Base-by-base conservation (phyloP, 1,140 invertebrate genomes). In the Nephotettix cincticeps region DNA sequence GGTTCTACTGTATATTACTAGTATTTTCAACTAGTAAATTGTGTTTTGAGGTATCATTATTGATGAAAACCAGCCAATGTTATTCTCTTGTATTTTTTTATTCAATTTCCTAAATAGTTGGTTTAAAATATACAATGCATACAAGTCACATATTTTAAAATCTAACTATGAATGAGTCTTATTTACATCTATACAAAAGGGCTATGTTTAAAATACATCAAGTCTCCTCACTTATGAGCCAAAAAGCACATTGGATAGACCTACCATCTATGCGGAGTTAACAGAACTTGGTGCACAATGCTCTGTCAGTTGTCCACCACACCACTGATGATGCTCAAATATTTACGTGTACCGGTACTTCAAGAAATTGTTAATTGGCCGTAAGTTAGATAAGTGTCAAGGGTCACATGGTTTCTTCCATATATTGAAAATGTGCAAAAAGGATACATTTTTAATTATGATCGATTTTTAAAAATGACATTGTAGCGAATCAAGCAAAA, bases 81-180 rank as follows among this genome's bases (percentile, higher is more conserved):
- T 54, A n/a, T 11, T 54, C 11, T 11, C n/a, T 54, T 6, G 47
- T n/a, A 14, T 68, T 68, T 67, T 68, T 69, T 51, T 69, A 69
- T 69, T 69, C 45, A 69, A 69, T 69, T 70, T 70, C 54, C 47
- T 70, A 70, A 54, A 58, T 70, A 61, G 47, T 54, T 70, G 68
- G 68, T 70, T 70, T 70, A 70, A 70, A 70, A 70, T 70, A 70
- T 70, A 70, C 68, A 70, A 58, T 70, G 68, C 68, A 70, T 70
- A 70, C 68, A 70, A 54, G 45, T 70, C 51, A 70, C 47, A 61
- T 70, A 36, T 70, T 61, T 70, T 70, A 70, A 70, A 70, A 70
- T 70, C 68, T 70, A 70, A 58, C 68, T 70, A 70, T 19, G 67
- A 21, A 54, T 70, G 68, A 47, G 32, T 61, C 51, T 23, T 40